These are phyloP conservation scores for Ramphastos sulfuratus DNA, from an alignment of 2,113 vertebrate species.

Conservation along the genomic window DNA sequence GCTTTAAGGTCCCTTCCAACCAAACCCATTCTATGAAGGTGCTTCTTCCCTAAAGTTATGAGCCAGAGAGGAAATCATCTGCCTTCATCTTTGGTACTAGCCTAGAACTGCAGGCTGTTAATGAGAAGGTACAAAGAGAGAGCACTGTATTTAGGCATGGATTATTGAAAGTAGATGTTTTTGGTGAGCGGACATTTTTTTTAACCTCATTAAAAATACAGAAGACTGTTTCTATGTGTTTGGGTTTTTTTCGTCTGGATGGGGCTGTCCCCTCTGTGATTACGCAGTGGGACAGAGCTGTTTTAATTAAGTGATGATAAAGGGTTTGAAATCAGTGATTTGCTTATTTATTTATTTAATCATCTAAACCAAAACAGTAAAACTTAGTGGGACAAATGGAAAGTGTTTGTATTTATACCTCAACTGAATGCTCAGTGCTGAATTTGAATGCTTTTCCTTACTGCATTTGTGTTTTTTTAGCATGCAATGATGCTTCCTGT, in stretches of 20 bases:
- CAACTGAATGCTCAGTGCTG: background rate
- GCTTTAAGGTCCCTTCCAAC: background rate
- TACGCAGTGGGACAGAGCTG: background rate
- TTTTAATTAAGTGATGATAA: background rate
- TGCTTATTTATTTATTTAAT: background rate
- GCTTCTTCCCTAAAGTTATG: background rate
- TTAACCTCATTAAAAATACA: background rate
- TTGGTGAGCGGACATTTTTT: background rate
- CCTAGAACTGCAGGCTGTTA: background rate
- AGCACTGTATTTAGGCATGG: background rate
- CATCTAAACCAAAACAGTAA: background rate
- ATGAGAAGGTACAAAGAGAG: background rate
- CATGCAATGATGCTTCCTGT: constrained; percentile 99
- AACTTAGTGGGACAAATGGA: background rate
- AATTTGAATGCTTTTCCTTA: background rate
- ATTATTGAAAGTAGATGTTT: background rate
- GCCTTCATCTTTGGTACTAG: background rate
- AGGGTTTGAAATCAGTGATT: background rate
- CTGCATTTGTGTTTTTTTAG: constrained; percentile 68
- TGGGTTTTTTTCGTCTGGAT: background rate
- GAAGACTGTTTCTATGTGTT: background rate
- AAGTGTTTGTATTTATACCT: background rate
- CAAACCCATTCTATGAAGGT: background rate
- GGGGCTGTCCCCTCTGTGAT: background rate
- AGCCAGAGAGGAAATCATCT: background rate